Percentiles rank a stretch among this genome's conserved stretches.
Conservation (phyloP, 2,888 invertebrate species). For the Leptogaster cylindrica region DNA sequence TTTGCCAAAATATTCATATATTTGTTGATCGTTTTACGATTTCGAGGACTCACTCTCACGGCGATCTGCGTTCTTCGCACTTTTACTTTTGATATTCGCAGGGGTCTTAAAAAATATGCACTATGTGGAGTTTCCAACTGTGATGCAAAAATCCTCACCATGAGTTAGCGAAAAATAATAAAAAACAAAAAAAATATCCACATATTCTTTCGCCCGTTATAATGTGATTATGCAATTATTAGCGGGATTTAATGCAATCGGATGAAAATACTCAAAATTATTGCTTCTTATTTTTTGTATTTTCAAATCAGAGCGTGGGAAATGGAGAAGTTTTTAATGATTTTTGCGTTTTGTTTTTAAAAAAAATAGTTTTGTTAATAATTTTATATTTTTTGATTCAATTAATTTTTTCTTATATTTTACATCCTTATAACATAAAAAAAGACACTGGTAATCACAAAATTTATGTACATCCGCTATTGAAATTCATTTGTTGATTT, state of each 20-base stretch:
- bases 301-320: slow-evolving; percentile 28
- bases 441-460: no score
- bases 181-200: slow-evolving; percentile 13
- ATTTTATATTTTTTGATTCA: no score
- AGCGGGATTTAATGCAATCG: slow-evolving; percentile 22
- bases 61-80: slow-evolving; percentile 9
- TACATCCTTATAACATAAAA: no score
- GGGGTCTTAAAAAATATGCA: slow-evolving; percentile 1
- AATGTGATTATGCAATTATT: slow-evolving; percentile 34
- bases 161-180: slow-evolving; percentile 26
- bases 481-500: no score
- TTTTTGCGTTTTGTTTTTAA: background rate
- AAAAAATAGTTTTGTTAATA: no score
- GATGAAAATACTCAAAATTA: background rate
- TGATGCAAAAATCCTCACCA: slow-evolving; percentile 3
- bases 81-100: slow-evolving; percentile 27
- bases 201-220: slow-evolving; percentile 26
- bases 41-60: background rate
- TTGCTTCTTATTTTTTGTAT: background rate
- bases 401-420: no score
- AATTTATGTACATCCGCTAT: no score
- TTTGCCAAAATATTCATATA: no score
- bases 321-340: background rate
- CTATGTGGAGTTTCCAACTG: slow-evolving; percentile 12
- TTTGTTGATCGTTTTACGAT: background rate